phyloP scores from a whole-genome alignment of 1,140 invertebrate species.

The Drosophila sulfurigaster region DNA sequence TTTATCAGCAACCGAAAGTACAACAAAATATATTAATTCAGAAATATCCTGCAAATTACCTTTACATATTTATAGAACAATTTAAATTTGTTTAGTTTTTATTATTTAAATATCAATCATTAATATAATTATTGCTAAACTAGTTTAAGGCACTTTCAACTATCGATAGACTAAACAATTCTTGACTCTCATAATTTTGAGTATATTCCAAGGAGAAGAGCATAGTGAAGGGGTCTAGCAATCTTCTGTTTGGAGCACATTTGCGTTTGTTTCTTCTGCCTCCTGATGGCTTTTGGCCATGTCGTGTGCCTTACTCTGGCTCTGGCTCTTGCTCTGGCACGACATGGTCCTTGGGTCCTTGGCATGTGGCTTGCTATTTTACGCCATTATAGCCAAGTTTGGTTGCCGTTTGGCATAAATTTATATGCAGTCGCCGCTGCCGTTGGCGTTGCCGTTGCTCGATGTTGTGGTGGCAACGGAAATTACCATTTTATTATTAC shows the following conservation, averaged over 20 bases:
- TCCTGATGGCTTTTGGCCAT: slow-evolving; percentile 2
- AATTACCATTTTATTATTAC: slow-evolving; percentile 83
- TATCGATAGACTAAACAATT: no score
- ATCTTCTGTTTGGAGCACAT: neutral
- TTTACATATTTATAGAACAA: no score
- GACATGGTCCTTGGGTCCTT: slow-evolving; percentile 7
- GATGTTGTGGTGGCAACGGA: slow-evolving; percentile 48
- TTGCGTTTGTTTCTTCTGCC: slow-evolving; percentile 6
- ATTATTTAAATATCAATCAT: no score
- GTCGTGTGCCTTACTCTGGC: neutral
- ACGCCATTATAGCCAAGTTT: slow-evolving; percentile 71
- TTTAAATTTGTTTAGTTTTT: no score
- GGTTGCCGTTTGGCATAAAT: slow-evolving; percentile 76
- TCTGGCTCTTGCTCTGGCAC: neutral
- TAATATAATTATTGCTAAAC: no score
- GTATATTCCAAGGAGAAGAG: neutral
- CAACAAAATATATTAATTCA: no score
- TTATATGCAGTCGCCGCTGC: slow-evolving; percentile 62
- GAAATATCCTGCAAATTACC: no score
- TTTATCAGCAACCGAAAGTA: no score
- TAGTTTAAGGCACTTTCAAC: no score
- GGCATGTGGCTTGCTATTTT: slow-evolving; percentile 72
- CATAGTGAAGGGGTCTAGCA: neutral
- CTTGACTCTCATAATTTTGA: no score
- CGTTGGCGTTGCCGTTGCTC: slow-evolving; percentile 19